Evolutionary conservation across 2,888 invertebrate genomes (phyloP).

Genomic region (Ochropleura plecta): DNA sequence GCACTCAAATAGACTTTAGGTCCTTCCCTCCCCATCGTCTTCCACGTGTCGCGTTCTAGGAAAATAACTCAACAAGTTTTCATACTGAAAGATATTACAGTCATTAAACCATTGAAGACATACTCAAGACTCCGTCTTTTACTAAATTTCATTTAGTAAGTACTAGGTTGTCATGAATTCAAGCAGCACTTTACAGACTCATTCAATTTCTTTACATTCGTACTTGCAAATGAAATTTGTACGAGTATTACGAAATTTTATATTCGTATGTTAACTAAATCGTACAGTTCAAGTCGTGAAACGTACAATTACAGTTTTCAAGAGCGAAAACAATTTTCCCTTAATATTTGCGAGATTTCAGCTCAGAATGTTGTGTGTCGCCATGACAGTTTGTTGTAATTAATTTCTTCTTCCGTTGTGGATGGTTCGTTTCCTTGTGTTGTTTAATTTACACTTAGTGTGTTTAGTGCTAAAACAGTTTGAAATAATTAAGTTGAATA

Average conservation of each 20-base stretch:
- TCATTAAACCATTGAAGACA: conserved; percentile 22
- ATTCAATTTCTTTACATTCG: conserved; percentile 52
- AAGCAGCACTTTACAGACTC: conserved; percentile 40
- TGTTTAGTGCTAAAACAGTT: conserved; percentile 4
- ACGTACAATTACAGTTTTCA: conserved; percentile 50
- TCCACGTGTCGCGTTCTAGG: background rate
- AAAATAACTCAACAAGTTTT: conserved; percentile 23
- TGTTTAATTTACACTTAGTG: conserved; percentile 36
- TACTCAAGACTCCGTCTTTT: conserved; percentile 24
- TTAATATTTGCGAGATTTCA: conserved; percentile 46
- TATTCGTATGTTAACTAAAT: conserved; percentile 52
- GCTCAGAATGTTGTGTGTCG: conserved; percentile 37
- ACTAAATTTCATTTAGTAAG: conserved; percentile 51
- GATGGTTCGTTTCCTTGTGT: conserved; percentile 30
- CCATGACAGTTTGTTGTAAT: conserved; percentile 55
- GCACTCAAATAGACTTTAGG: background rate
- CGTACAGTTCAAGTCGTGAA: conserved; percentile 36
- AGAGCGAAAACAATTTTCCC: conserved; percentile 45
- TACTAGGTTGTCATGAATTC: conserved; percentile 45
- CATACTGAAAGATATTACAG: conserved; percentile 18
- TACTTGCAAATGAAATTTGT: conserved; percentile 53
- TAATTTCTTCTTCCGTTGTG: conserved; percentile 48
- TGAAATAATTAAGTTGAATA: conserved; percentile 2
- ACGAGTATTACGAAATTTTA: conserved; percentile 46
- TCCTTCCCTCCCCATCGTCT: background rate